Evolutionary conservation across 1,140 invertebrate genomes (phyloP).

Genomic region (Sitophilus oryzae): DNA sequence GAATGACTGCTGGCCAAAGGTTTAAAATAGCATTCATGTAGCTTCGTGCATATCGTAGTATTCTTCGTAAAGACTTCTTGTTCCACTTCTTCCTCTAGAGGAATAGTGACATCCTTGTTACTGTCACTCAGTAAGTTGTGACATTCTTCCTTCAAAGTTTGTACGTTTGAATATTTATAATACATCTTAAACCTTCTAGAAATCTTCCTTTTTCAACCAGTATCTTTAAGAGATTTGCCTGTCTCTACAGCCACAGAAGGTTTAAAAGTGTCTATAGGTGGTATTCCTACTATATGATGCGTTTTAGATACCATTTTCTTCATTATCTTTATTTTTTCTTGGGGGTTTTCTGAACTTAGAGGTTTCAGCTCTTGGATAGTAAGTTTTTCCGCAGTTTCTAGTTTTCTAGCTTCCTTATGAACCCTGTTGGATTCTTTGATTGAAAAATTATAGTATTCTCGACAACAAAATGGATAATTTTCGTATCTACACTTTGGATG

Average conservation of each 20-base stretch:
- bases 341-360: slow-evolving; percentile 17
- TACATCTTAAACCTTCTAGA: slow-evolving; percentile 20
- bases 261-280: too few species aligned
- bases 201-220: slow-evolving; percentile 15
- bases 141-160: slow-evolving; percentile 15
- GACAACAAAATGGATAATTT: too few species aligned
- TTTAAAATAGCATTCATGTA: slow-evolving; percentile 12
- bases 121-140: too few species aligned
- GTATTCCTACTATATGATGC: slow-evolving; percentile 22
- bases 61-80: slow-evolving; percentile 6
- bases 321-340: slow-evolving; percentile 9
- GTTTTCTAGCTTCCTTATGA: neutral
- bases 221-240: too few species aligned
- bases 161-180: slow-evolving; percentile 24
- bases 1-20: slow-evolving; percentile 19
- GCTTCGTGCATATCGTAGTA: neutral
- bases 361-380: slow-evolving; percentile 29
- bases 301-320: slow-evolving; percentile 28
- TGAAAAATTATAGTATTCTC: too few species aligned
- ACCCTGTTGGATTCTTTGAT: neutral
- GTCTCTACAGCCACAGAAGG: too few species aligned
- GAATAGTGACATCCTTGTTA: neutral
- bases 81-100: neutral
- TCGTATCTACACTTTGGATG: too few species aligned
- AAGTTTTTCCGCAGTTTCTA: slow-evolving; percentile 2